These are phyloP conservation scores for Aspidiotus destructor DNA, from an alignment of 2,888 invertebrate species.

Conservation along the genomic window DNA sequence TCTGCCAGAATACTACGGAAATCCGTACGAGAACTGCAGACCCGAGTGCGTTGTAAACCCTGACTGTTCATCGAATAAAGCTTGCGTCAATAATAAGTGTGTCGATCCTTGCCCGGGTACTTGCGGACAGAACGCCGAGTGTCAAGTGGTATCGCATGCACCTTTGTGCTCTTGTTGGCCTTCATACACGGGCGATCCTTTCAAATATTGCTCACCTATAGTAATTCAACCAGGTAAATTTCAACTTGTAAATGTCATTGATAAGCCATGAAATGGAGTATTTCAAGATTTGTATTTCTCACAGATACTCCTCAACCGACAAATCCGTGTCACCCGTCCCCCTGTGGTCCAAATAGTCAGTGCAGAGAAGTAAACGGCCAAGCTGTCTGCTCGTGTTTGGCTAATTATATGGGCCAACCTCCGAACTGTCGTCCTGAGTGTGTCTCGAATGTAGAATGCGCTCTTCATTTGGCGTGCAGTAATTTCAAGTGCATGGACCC, in stretches of 20 bases:
- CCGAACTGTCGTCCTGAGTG: slow-evolving; percentile 49
- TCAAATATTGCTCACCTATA: slow-evolving; percentile 39
- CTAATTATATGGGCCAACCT: slow-evolving; percentile 63
- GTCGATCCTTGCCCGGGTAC: slow-evolving; percentile 51
- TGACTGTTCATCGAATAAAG: slow-evolving; percentile 49
- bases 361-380: slow-evolving; percentile 50
- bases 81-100: slow-evolving; percentile 51
- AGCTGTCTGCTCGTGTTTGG: slow-evolving; percentile 69
- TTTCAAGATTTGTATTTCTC: background rate
- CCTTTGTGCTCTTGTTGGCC: slow-evolving; percentile 44
- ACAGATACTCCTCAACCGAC: slow-evolving; percentile 13
- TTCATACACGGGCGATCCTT: slow-evolving; percentile 45
- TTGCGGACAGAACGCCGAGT: slow-evolving; percentile 45
- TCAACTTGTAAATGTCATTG: background rate
- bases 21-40: slow-evolving; percentile 51
- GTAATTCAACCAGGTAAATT: slow-evolving; percentile 31
- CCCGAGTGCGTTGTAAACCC: slow-evolving; percentile 50
- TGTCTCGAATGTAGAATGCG: slow-evolving; percentile 44
- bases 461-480: slow-evolving; percentile 51
- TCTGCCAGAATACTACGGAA: slow-evolving; percentile 47
- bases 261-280: too few relatives aligned
- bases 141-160: slow-evolving; percentile 41
- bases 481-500: slow-evolving; percentile 44
- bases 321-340: slow-evolving; percentile 41
- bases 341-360: slow-evolving; percentile 46